phyloP scores from a whole-genome alignment of 2,797 vertebrate genomes.

The Halcyon smyrnensis region DNA sequence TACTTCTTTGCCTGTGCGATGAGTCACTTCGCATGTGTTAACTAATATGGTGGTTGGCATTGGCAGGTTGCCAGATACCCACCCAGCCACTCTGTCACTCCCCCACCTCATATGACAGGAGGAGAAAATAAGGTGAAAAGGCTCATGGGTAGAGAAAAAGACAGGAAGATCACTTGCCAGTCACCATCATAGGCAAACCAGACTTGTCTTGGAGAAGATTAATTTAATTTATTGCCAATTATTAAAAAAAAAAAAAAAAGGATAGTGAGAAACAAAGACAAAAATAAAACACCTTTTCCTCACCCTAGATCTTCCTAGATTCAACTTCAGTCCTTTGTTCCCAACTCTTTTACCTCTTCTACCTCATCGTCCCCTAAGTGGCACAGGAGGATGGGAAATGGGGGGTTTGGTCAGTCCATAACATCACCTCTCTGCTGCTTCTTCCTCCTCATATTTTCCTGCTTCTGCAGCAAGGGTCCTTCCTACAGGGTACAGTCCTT shows the following conservation, averaged over 20 bases:
- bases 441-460: background rate
- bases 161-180: background rate
- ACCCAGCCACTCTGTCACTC: background rate
- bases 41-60: background rate
- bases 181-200: background rate
- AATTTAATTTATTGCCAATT: background rate
- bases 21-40: background rate
- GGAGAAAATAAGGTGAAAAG: background rate
- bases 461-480: accelerated
- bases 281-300: background rate
- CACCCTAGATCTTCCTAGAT: background rate
- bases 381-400: background rate
- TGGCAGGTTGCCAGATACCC: background rate
- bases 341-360: background rate
- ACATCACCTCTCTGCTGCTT: background rate
- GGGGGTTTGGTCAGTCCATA: background rate
- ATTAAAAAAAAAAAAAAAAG: background rate
- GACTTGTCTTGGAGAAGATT: background rate
- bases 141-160: background rate
- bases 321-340: background rate
- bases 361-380: background rate
- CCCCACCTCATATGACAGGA: background rate
- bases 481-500: background rate
- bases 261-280: background rate
- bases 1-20: background rate